Base-by-base conservation (phyloP, 2,113 vertebrate genomes). In the Pterophyllum scalare region DNA sequence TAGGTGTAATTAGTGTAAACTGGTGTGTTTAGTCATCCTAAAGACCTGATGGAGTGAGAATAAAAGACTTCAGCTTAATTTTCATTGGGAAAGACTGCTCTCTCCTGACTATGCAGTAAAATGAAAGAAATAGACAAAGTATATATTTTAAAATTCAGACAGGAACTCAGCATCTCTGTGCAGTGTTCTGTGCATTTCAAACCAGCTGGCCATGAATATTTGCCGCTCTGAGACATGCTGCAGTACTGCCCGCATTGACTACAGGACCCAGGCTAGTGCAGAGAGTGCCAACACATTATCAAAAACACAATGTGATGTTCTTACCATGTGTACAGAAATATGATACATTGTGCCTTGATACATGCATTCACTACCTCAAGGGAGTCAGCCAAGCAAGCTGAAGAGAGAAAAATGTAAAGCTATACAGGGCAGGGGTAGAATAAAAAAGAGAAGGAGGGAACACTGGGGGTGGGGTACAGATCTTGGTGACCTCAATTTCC, bases 81-180 rank as follows among this genome's bases (percentile, higher is more conserved):
- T 40, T 19, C 54, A 70, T 14, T 65, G 2, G 43, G 85, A 80
- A 49, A 89, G 14, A 75, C 84, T 89, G 86, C 90, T 81, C 83
- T 85, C 90, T 90, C 17, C 80, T 90, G 87, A 70, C 87, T 33
- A 13, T 26, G 56, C 38, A 12, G 46, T 43, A 33, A 15, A 17
- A 59, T 56, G 52, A 75, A n/a, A n/a, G n/a, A 57, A 77, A 77
- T 3, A 72, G 15, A 59, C 5, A 75, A 19, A 11, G 5, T 35
- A 10, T 2, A 11, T 2, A 11, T 64, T 79, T 77, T 31, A 17
- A 79, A 82, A 60, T 46, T 20, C 59, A 12, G 5, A 52, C 24
- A 52, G 6, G 5, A 15, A 9, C 3, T 43, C 11, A 5, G 12
- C 20, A 19, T 49, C 33, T 24, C 13, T 15, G 49, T 6, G n/a